Percentiles rank a stretch among this genome's conserved stretches.
phyloP scores from a whole-genome alignment of 2,888 invertebrate species.

The Agrochola lota region DNA sequence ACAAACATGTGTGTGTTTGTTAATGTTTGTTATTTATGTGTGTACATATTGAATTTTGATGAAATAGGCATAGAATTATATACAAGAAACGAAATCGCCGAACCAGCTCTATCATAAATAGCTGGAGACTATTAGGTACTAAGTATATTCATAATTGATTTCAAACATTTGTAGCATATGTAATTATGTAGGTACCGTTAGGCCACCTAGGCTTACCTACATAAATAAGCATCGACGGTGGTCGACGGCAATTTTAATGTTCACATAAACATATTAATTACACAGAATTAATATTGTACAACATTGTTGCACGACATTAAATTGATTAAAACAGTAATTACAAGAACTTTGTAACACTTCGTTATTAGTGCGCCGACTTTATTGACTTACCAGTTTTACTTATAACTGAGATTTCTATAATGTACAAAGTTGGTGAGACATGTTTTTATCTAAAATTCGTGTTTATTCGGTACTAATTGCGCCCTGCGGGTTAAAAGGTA shows the following conservation, averaged over 20 bases:
- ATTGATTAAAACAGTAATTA: constrained; percentile 41
- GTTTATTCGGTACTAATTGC: too few species aligned
- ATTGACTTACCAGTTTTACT: neutral
- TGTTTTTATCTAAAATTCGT: neutral
- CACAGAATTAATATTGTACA: constrained; percentile 17
- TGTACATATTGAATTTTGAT: too few species aligned
- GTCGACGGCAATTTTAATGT: constrained; percentile 19
- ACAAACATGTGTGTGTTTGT: too few species aligned
- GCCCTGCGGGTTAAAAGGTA: too few species aligned
- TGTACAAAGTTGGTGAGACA: neutral
- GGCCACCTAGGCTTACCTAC: neutral
- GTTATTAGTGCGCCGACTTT: constrained; percentile 13
- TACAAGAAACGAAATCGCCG: too few species aligned
- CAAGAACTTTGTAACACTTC: constrained; percentile 32
- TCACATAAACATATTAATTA: constrained; percentile 48
- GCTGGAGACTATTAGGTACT: too few species aligned
- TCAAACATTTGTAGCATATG: neutral
- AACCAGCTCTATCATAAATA: too few species aligned
- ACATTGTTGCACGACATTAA: constrained; percentile 36
- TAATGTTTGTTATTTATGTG: too few species aligned
- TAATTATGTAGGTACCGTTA: neutral
- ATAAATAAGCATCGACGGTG: constrained; percentile 29
- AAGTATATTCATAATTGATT: too few species aligned
- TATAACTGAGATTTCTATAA: too few species aligned
- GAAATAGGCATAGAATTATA: too few species aligned